Base-by-base conservation (phyloP, 2,888 invertebrate species). In the Drosophila kuntzei region DNA sequence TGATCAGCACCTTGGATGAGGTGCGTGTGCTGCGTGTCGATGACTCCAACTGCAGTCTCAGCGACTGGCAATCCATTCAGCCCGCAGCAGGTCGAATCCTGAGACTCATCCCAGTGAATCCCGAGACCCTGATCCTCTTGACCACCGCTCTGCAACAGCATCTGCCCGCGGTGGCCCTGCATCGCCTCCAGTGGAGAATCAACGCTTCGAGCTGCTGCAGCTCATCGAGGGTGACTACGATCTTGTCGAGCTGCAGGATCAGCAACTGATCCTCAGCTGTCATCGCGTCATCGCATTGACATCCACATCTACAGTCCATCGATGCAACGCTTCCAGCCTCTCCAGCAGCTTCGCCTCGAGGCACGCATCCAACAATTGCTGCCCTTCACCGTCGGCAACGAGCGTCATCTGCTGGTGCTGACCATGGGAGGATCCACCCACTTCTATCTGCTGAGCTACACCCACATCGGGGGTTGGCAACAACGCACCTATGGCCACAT, bases 211-310 rank as follows among this genome's bases (percentile, higher is more conserved):
- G 20, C 50, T 86, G 5, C 59, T 76, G 2, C 91, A 92, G 65
- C 63, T 76, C n/a, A 89, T 91, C 29, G 81, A 77, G 22, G 92
- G 92, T 0, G 87, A 90, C 60, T 92, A 84, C 51, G 90, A 92
- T 65, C 68, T 91, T 7, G 87, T 87, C 14, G 90, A 89, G 59
- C 8, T 83, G 12, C 58, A 70, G 7, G 61, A 73, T 14, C 68
- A 75, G n/a, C 91, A 91, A 37, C 53, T 91, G 3, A 63, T 91
- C 36, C 49, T 90, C 6, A 87, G 89, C 32, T 91, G 91, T 22
- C 76, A 61, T 1, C 80, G 79, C 2, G 91, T 41, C 89, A 82
- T 7, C 80, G 77, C 32, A 84, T 91, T 16, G 76, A 75, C 39
- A 79, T 91, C 1, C 86, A 87, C 20, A 75, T 75, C 44, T 73